phyloP scores from a whole-genome alignment of 2,888 invertebrate genomes.

The Catocala fraxini region DNA sequence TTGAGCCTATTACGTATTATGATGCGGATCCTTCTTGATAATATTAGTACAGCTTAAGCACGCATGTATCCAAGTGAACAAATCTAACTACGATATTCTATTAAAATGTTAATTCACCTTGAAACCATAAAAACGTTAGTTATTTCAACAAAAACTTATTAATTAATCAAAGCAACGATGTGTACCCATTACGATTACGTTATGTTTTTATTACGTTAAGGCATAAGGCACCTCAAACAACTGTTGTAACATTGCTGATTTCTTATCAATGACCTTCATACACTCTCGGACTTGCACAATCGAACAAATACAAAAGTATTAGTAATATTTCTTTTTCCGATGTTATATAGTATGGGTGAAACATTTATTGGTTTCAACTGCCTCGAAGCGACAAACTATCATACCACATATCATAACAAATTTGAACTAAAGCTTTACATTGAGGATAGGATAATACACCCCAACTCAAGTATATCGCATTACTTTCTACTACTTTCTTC shows the following conservation, averaged over 20 bases:
- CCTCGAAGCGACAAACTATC: not conserved
- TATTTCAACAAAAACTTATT: slow-evolving; percentile 35
- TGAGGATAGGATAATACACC: too few species aligned
- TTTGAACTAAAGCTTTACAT: too few species aligned
- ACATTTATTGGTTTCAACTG: slow-evolving; percentile 15
- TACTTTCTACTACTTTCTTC: too few species aligned
- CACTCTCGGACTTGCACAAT: slow-evolving; percentile 71
- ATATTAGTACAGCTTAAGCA: not conserved
- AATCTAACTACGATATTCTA: slow-evolving; percentile 1
- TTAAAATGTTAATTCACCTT: slow-evolving; percentile 22
- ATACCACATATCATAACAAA: too few species aligned
- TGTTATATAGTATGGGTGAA: slow-evolving; percentile 37
- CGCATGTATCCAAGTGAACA: not conserved
- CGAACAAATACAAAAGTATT: slow-evolving; percentile 59
- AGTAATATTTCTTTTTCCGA: slow-evolving; percentile 45
- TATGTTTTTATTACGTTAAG: slow-evolving; percentile 62
- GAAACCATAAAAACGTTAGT: slow-evolving; percentile 27
- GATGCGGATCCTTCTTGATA: too few species aligned
- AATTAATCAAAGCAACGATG: slow-evolving; percentile 36
- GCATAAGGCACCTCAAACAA: slow-evolving; percentile 63
- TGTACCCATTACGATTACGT: slow-evolving; percentile 40
- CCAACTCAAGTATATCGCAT: too few species aligned
- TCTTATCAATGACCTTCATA: slow-evolving; percentile 85
- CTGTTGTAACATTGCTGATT: slow-evolving; percentile 75
- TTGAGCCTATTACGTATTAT: too few species aligned